phyloP scores from a whole-genome alignment of 2,888 invertebrate genomes.

The Eupithecia subfuscata region DNA sequence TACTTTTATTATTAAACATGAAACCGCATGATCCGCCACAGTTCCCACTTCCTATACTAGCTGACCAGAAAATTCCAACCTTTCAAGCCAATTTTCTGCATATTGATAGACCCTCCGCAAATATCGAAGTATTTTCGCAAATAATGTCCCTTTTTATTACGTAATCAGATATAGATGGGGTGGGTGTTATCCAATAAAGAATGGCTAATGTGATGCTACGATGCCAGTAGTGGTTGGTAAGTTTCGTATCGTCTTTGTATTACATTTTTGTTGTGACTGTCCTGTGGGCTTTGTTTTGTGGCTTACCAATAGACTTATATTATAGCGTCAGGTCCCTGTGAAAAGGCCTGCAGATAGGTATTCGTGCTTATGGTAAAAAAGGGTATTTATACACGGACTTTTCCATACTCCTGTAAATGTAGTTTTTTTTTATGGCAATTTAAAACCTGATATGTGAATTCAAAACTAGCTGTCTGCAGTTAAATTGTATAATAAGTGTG shows the following conservation, averaged over 20 bases:
- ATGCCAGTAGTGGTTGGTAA: slow-evolving; percentile 6
- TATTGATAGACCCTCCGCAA: slow-evolving; percentile 23
- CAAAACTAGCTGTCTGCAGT: neutral
- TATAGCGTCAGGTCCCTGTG: too few relatives aligned
- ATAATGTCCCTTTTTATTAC: slow-evolving; percentile 24
- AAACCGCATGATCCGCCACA: neutral
- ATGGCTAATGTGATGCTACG: slow-evolving; percentile 17
- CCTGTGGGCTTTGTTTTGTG: neutral
- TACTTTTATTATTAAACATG: neutral
- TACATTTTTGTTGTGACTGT: neutral
- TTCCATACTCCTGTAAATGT: neutral
- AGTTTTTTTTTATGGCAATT: neutral
- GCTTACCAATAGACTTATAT: too few relatives aligned
- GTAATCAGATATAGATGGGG: slow-evolving; percentile 27
- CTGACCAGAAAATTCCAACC: neutral
- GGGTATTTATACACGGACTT: too few relatives aligned
- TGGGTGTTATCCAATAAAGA: slow-evolving; percentile 21
- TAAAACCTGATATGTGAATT: neutral
- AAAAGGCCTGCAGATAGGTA: neutral
- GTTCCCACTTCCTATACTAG: neutral
- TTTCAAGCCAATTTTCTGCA: neutral
- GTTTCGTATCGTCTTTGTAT: neutral
- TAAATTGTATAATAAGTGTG: neutral
- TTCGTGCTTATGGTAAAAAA: too few relatives aligned
- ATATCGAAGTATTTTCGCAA: slow-evolving; percentile 19